Conservation (phyloP, 2,113 vertebrate genomes). For the Cyphomyrus plagiostoma region DNA sequence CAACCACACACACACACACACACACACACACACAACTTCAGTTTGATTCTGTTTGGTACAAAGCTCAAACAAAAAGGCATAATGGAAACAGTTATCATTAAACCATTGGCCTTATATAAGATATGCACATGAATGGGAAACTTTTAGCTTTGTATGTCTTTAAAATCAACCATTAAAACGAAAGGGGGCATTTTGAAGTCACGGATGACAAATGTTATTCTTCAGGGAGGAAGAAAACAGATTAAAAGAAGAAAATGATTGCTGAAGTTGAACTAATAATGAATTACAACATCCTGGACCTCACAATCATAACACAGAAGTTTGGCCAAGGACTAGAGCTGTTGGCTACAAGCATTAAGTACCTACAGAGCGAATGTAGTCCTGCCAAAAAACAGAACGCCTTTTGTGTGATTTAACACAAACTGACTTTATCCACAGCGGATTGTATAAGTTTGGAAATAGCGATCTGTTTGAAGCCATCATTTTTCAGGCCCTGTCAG, state of each 20-base stretch:
- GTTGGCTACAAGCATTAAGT: background rate
- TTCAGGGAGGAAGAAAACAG: conserved; percentile 2
- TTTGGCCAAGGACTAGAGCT: background rate
- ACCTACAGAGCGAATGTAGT: background rate
- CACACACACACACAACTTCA: background rate
- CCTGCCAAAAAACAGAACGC: background rate
- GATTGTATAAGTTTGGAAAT: background rate
- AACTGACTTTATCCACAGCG: background rate
- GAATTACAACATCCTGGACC: conserved; percentile 2
- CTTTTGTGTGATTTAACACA: background rate
- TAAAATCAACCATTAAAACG: background rate
- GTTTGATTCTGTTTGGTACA: background rate
- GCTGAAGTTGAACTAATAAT: conserved; percentile 7
- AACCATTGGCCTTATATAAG: background rate
- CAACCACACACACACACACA: no score
- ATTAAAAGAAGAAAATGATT: background rate
- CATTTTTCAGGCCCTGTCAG: background rate
- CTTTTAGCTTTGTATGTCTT: background rate
- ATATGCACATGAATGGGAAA: background rate
- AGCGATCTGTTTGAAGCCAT: conserved; percentile 7
- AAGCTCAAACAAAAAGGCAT: background rate
- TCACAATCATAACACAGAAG: background rate
- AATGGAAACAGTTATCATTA: background rate
- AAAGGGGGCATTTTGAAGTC: background rate
- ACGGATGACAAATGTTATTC: background rate